These are phyloP conservation scores for Plumapathes pennacea DNA, from an alignment of 92 coral and sea anemone species.

Conservation along the genomic window DNA sequence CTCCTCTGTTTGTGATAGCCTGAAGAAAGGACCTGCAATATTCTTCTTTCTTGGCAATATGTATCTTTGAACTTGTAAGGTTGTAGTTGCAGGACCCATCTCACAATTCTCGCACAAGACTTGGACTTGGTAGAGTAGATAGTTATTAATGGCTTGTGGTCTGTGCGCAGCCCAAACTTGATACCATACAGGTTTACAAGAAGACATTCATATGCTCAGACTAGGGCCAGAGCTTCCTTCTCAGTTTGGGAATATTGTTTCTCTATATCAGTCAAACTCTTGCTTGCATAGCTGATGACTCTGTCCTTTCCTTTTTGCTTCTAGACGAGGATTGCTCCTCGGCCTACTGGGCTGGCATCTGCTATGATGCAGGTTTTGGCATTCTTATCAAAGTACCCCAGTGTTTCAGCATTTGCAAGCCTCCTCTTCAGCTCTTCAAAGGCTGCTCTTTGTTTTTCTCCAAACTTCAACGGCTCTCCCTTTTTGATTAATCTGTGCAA, in stretches of 20 bases:
- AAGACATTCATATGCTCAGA: conserved; percentile 62
- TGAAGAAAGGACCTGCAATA: conserved; percentile 11
- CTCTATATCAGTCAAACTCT: conserved; percentile 42
- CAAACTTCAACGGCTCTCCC: conserved; percentile 43
- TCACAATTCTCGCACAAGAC: too few relatives aligned
- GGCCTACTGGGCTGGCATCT: conserved; percentile 61
- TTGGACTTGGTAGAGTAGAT: conserved; percentile 14
- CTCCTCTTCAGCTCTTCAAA: conserved; percentile 43
- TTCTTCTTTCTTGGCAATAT: background rate
- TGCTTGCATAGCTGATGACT: conserved; percentile 51
- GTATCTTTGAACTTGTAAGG: background rate
- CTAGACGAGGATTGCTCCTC: conserved; percentile 45
- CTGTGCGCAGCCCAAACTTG: conserved; percentile 31
- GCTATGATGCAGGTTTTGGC: conserved; percentile 49
- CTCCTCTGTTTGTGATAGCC: background rate
- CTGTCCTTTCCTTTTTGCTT: conserved; percentile 34
- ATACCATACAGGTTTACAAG: conserved; percentile 7
- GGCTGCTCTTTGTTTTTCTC: conserved; percentile 26
- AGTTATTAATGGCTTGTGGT: conserved; percentile 35
- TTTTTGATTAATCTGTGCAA: conserved; percentile 23
- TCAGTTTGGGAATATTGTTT: conserved; percentile 56
- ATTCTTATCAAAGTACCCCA: conserved; percentile 34
- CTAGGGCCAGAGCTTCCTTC: conserved; percentile 56
- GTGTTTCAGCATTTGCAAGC: conserved; percentile 37
- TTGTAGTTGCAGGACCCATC: background rate